phyloP scores from a whole-genome alignment of 2,888 invertebrate genomes.

The Nemotelus nigrinus region DNA sequence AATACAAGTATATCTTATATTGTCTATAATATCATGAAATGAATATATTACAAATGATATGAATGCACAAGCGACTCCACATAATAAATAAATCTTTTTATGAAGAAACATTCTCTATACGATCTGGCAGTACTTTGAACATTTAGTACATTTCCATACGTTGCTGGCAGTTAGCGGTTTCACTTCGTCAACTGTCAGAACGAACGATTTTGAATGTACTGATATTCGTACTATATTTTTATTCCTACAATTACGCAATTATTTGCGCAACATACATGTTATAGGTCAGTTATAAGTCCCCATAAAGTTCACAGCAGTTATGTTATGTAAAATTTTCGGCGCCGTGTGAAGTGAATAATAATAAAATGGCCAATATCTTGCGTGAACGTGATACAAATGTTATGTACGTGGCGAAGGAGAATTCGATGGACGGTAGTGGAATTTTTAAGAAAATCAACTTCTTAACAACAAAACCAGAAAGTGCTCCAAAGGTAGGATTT shows the following conservation, averaged over 20 bases:
- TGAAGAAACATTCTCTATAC: too few relatives aligned
- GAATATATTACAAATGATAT: too few relatives aligned
- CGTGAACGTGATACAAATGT: conserved; percentile 23
- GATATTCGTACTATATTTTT: neutral
- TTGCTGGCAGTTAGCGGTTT: conserved; percentile 38
- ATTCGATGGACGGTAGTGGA: conserved; percentile 58
- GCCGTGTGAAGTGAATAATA: neutral
- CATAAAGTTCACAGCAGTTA: neutral
- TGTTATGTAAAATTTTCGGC: neutral
- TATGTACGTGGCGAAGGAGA: conserved; percentile 55
- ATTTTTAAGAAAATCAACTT: conserved; percentile 64
- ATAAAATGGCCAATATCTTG: conserved; percentile 16
- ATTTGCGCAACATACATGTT: neutral
- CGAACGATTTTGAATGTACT: neutral
- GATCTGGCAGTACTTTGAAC: too few relatives aligned
- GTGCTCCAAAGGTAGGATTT: conserved; percentile 59
- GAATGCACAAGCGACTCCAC: too few relatives aligned
- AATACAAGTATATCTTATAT: too few relatives aligned
- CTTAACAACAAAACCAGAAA: conserved; percentile 61
- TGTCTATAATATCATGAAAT: too few relatives aligned
- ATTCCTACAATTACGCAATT: neutral
- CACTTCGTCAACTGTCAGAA: conserved; percentile 10
- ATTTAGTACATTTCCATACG: conserved; percentile 1
- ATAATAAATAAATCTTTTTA: too few relatives aligned
- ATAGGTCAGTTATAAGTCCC: too few relatives aligned